phyloP scores from a whole-genome alignment of 2,113 vertebrate species.

The Dromas ardeola region DNA sequence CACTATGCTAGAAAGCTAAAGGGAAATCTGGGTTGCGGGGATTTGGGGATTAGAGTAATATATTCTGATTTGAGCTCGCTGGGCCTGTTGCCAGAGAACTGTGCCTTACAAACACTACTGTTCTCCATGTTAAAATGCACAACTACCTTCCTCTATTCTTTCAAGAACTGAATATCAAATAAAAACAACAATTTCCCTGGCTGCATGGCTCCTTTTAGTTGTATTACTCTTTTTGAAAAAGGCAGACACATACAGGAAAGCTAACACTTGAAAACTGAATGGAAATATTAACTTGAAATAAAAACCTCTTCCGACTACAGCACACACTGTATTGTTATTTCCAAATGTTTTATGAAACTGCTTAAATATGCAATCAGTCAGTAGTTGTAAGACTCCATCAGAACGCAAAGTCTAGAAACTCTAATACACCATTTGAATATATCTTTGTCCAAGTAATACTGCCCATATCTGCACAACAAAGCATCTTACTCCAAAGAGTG shows the following conservation, averaged over 20 bases:
- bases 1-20: not conserved
- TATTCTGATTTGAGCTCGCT: not conserved
- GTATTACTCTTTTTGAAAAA: not conserved
- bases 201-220: not conserved
- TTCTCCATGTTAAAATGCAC: not conserved
- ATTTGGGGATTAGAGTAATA: not conserved
- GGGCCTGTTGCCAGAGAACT: not conserved
- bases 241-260: not conserved
- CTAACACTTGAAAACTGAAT: not conserved
- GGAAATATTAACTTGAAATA: not conserved
- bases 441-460: not conserved
- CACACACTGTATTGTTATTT: fast-evolving
- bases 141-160: not conserved
- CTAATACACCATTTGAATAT: not conserved
- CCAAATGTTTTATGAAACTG: not conserved
- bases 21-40: not conserved
- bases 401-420: not conserved
- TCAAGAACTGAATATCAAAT: not conserved
- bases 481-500: not conserved
- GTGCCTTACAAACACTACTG: not conserved
- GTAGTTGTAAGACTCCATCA: fast-evolving
- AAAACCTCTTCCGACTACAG: not conserved
- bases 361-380: not conserved
- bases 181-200: not conserved
- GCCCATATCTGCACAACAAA: not conserved